Base-by-base conservation (phyloP, 2,888 invertebrate genomes). In the Conus canariensis region DNA sequence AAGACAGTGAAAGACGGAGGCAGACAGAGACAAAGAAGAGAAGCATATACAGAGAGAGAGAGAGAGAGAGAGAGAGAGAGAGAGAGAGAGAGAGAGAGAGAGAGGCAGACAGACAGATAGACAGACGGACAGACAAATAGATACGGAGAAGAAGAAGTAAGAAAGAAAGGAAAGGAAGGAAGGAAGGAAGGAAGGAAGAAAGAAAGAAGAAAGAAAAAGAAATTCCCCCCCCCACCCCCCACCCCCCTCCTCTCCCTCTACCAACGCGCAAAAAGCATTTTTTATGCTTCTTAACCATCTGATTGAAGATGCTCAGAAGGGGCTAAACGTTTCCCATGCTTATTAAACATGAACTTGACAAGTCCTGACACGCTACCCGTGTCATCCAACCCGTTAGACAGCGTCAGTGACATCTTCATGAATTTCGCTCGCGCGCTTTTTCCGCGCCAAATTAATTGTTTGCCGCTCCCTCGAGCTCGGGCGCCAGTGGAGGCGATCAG, bases 371-470 rank as follows among this genome's bases (percentile, higher is more conserved):
- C 86, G 86, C 12, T 16, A 30, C 16, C 67, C 60, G 25, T 19
- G 67, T 60, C 86, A 86, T 86, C 86, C 86, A 67, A 59, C 2
- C 67, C 19, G 86, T 16, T 86, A 19, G 86, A 86, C 86, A 64
- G 67, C 8, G 2, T 5, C 16, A 16, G 64, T 86, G 86, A 86
- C 86, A 86, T 86, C 86, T 74, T 85, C 83, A 85, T 89, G 89
- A 89, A 89, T 85, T 89, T 89, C 74, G 16, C 60, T n/a, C 85
- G 83, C 85, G 22, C n/a, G 30, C 45, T 89, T 89, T 89, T 83
- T 67, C 59, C 16, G 56, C 85, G 64, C 70, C 80, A 85, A 89
- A 89, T 89, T 89, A 89, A 89, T 89, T 89, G 89, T 89, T 89
- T 89, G 89, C 89, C 85, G 89, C 89, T 89, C 89, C 85, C 77